Percentiles rank a stretch among this genome's conserved stretches.
phyloP scores from a whole-genome alignment of 2,888 invertebrate genomes.

The Aphidoletes aphidimyza region DNA sequence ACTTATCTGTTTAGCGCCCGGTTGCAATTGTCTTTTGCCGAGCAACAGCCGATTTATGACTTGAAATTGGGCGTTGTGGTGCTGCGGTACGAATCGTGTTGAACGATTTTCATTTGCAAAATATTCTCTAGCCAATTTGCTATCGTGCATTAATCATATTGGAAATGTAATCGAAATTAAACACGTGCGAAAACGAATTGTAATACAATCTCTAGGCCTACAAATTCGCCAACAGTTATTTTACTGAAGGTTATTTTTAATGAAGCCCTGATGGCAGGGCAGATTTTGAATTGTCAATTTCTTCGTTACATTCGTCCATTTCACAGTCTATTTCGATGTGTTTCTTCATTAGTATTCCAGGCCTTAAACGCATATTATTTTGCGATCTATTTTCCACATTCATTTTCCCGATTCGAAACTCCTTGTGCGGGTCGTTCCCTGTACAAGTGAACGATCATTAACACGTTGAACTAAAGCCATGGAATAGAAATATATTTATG shows the following conservation, averaged over 20 bases:
- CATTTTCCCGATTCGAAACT: neutral
- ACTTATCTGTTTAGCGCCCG: too few relatives aligned
- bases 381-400: too few relatives aligned
- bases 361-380: slow-evolving; percentile 11
- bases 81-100: too few relatives aligned
- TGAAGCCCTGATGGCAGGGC: neutral
- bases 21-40: neutral
- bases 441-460: neutral
- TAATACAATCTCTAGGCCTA: neutral
- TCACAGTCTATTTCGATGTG: neutral
- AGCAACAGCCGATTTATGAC: neutral
- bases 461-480: neutral
- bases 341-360: neutral
- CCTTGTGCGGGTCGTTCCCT: neutral
- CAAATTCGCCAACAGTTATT: neutral
- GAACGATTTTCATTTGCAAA: too few relatives aligned
- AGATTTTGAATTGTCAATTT: slow-evolving; percentile 17
- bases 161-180: neutral
- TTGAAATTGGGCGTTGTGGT: too few relatives aligned
- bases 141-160: slow-evolving; percentile 2
- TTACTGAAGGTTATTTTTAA: slow-evolving; percentile 3
- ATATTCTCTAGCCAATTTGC: neutral
- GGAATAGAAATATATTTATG: neutral
- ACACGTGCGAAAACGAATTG: neutral
- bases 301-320: neutral